Evolutionary conservation across 1,140 invertebrate species (phyloP), one percentile per base, ranked within the genome.

Genomic region (Acromyrmex heyeri): DNA sequence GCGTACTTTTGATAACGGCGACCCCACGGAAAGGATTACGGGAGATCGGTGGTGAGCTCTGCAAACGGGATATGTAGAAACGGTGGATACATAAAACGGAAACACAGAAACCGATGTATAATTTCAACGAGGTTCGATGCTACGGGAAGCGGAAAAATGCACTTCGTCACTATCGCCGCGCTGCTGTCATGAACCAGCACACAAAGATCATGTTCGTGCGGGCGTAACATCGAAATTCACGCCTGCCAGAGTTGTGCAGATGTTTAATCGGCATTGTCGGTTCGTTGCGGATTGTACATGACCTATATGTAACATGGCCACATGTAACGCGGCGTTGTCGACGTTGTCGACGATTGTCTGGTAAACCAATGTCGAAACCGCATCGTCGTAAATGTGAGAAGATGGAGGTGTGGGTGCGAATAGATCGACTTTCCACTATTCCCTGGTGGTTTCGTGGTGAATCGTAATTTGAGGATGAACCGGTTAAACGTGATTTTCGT

Each of bases 251-350:
- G n/a, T 21, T 27, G 27, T 21, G 76, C 86, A 87, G 86, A 87
- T 90, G 86, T 91, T 90, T 73, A 89, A 91, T 86, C 91, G 89
- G 90, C 82, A 65, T 72, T 77, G 79, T 75, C 69, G 69, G 50
- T 61, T 85, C 38, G 72, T 59, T 85, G 79, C 75, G 72, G 50
- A 83, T 62, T 38, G 67, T 75, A 75, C 79, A 86, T 90, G 86
- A 86, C 92, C 92, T 82, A 92, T 64, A 88, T 89, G 38, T 44
- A 44, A 7, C 38, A 44, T 0, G 8, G 8, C 16, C 79, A 50
- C 38, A 89, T 90, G 18, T 82, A 48, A 27, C 12, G 53, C 44
- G 44, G 12, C 53, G 59, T 59, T 76, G 70, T 86, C 50, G 48
- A 1, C 64, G 57, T 38, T n/a, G 48, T 59, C 21, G 59, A 30